Percentiles rank a stretch among this genome's conserved stretches.
These are phyloP conservation scores for Drosophila albomicans DNA, from an alignment of 1,140 invertebrate species.

Conservation along the genomic window DNA sequence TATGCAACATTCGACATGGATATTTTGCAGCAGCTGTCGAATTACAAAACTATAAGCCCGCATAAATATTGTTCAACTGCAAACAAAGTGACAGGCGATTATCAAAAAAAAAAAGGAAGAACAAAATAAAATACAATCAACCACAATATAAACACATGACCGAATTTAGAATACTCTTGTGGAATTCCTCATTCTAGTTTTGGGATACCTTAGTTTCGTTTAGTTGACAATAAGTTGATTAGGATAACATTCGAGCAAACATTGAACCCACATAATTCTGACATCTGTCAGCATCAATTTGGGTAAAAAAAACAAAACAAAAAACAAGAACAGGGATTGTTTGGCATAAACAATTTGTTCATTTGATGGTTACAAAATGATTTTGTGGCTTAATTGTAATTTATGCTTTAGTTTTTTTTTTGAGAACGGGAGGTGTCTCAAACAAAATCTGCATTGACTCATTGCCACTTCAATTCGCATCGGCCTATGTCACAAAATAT, in stretches of 20 bases:
- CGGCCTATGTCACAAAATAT: constrained; percentile 15
- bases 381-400: constrained; percentile 40
- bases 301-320: constrained; percentile 1
- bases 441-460: constrained; percentile 34
- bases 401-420: constrained; percentile 15
- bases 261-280: constrained; percentile 27
- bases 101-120: background rate
- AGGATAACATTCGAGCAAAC: constrained; percentile 13
- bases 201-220: background rate
- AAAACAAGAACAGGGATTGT: background rate
- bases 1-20: background rate
- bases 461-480: constrained; percentile 47
- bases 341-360: constrained; percentile 23
- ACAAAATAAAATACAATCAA: no score
- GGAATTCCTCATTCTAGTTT: background rate
- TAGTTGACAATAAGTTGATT: constrained; percentile 29
- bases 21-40: constrained; percentile 4
- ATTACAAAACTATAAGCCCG: background rate
- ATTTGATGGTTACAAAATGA: constrained; percentile 35
- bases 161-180: background rate
- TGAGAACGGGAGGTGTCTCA: background rate
- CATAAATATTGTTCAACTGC: constrained; percentile 9
- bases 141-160: constrained; percentile 1
- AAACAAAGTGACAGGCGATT: constrained; percentile 22
- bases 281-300: constrained; percentile 48